Conservation (phyloP, 1,140 invertebrate species). For the Batillaria attramentaria region DNA sequence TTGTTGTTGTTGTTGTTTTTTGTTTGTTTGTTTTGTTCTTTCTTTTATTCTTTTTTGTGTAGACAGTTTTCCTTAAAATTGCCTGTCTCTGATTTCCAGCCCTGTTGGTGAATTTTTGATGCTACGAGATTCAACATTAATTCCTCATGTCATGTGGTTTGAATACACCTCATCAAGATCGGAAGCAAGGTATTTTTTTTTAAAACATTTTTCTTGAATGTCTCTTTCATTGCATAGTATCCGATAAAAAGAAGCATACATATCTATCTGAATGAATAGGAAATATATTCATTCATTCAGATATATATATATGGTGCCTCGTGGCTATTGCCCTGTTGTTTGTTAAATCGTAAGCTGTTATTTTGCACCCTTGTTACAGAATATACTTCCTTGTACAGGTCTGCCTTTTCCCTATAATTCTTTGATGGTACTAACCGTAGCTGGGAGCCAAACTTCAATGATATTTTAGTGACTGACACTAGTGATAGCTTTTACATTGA, state of each 20-base stretch:
- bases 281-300: no score
- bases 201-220: no score
- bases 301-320: not conserved
- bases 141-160: constrained; percentile 95
- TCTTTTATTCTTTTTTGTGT: not conserved
- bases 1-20: no score
- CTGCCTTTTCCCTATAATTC: no score
- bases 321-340: not conserved
- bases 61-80: not conserved
- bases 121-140: constrained; percentile 90
- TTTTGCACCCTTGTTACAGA: not conserved
- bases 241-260: no score
- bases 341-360: not conserved
- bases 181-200: constrained; percentile 76
- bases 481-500: not conserved
- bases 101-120: constrained; percentile 89
- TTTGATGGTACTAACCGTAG: no score
- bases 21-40: no score
- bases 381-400: no score
- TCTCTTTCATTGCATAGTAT: no score
- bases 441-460: no score
- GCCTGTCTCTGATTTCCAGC: constrained; percentile 75
- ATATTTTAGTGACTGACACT: no score
- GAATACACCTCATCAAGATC: constrained; percentile 91
- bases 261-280: no score